These are phyloP conservation scores for Graphium colonna DNA, from an alignment of 2,888 invertebrate species.

Conservation along the genomic window DNA sequence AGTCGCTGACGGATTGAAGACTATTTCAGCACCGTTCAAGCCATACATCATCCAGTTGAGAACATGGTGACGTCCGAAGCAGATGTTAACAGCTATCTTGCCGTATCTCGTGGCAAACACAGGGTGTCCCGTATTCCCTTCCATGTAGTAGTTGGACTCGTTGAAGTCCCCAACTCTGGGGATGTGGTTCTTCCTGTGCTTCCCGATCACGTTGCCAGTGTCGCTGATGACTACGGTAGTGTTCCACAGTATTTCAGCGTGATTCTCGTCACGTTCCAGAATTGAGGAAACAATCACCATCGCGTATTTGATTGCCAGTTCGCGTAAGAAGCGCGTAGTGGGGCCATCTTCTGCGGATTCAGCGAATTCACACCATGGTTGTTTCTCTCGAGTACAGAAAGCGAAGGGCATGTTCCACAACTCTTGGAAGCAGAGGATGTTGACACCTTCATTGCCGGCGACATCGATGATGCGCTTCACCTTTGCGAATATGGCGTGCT, in stretches of 20 bases:
- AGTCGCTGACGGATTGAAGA: slow-evolving; percentile 99
- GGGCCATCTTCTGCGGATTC: slow-evolving; percentile 95
- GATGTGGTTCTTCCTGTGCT: slow-evolving; percentile 98
- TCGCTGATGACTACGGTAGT: slow-evolving; percentile 97
- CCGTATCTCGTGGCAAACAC: slow-evolving; percentile 94
- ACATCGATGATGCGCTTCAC: slow-evolving; percentile 89
- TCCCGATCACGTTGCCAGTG: slow-evolving; percentile 94
- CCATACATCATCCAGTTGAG: slow-evolving; percentile 99
- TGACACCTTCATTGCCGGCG: slow-evolving; percentile 91
- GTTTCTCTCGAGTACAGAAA: slow-evolving; percentile 97
- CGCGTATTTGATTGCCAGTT: slow-evolving; percentile 89
- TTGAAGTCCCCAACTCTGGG: slow-evolving; percentile 99
- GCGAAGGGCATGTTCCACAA: slow-evolving; percentile 99
- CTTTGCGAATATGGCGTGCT: slow-evolving; percentile 88
- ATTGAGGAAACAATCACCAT: slow-evolving; percentile 98
- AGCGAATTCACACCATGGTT: slow-evolving; percentile 98
- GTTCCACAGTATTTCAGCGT: slow-evolving; percentile 96
- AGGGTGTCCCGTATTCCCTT: slow-evolving; percentile 97
- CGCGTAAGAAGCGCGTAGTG: slow-evolving; percentile 89
- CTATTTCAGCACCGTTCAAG: slow-evolving; percentile 98
- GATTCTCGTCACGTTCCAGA: slow-evolving; percentile 92
- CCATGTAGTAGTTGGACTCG: slow-evolving; percentile 98
- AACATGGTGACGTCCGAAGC: slow-evolving; percentile 98
- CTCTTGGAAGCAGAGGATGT: slow-evolving; percentile 97
- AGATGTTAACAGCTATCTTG: slow-evolving; percentile 96